Base-by-base conservation (phyloP, 2,113 vertebrate species). In the Eudyptes chrysolophus region DNA sequence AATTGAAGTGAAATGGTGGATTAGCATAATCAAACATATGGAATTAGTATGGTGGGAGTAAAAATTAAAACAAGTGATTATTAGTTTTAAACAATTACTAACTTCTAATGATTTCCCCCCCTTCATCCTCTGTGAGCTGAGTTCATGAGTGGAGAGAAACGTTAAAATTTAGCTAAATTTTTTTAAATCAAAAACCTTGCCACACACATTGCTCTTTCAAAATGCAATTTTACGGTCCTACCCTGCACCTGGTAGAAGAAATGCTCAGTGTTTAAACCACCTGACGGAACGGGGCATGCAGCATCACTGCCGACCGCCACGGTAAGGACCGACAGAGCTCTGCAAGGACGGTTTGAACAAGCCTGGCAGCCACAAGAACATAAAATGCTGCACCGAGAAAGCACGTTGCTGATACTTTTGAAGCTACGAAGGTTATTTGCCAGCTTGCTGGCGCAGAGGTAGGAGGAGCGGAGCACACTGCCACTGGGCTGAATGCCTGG, bases 271-370 rank as follows among this genome's bases (percentile, higher is more conserved):
- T 30, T 75, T 32, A 82, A 87, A n/a, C 16, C 22, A 30, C 36
- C 7, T 3, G 5, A 0, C 2, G 2, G 44, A 74, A 62, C 1
- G 0, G 34, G 24, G 26, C 36, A 48, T 1, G 15, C 11, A 38
- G 49, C 30, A 16, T 26, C 61, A 6, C 58, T 9, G 58, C 69
- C 1, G 2, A 34, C 57, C 0, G 0, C 40, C 54, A 26, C 2
- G 0, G 14, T 2, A 10, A 52, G 34, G 60, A 42, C 16, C 0
- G 2, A 25, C 7, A 12, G 15, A 42, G 51, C 54, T 48, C 52
- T 9, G 62, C 46, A 30, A 65, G 64, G 70, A 60, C 6, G 7
- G 9, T 11, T 5, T 30, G 55, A 52, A 52, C 40, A 44, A 72
- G 51, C 26, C 62, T 4, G 40, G 84, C 26, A 32, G n/a, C 51